Conservation (phyloP, 1,140 invertebrate species). For the Metopolophium dirhodum region DNA sequence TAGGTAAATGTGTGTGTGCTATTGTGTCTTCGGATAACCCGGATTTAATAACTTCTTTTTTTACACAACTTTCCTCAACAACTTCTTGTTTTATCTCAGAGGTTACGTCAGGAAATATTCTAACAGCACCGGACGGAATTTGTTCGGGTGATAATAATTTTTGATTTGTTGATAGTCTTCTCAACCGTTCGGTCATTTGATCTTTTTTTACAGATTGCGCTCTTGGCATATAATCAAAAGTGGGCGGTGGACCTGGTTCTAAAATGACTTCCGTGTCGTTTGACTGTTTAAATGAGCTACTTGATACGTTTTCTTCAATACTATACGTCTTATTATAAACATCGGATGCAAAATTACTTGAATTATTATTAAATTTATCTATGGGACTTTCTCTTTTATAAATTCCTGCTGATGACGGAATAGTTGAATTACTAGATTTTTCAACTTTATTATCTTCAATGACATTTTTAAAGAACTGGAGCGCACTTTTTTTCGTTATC, state of each 20-base stretch:
- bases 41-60: constrained; percentile 43
- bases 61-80: constrained; percentile 40
- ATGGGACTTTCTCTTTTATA: constrained; percentile 39
- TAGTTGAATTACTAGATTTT: neutral
- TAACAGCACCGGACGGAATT: constrained; percentile 71
- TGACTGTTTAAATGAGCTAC: constrained; percentile 23
- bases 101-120: constrained; percentile 66
- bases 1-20: neutral
- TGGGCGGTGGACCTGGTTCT: constrained; percentile 75
- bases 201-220: constrained; percentile 63
- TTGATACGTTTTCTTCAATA: constrained; percentile 48
- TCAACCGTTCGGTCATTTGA: constrained; percentile 70
- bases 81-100: constrained; percentile 51
- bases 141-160: constrained; percentile 67
- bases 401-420: neutral
- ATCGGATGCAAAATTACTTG: neutral
- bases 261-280: constrained; percentile 66
- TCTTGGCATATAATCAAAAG: constrained; percentile 73
- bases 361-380: neutral
- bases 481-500: constrained; percentile 66
- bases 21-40: neutral
- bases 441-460: constrained; percentile 64
- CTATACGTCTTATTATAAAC: neutral
- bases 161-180: constrained; percentile 70
- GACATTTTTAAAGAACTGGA: constrained; percentile 70